Conservation (phyloP, 2,797 vertebrate species). For the Arctocebus calabarensis region DNA sequence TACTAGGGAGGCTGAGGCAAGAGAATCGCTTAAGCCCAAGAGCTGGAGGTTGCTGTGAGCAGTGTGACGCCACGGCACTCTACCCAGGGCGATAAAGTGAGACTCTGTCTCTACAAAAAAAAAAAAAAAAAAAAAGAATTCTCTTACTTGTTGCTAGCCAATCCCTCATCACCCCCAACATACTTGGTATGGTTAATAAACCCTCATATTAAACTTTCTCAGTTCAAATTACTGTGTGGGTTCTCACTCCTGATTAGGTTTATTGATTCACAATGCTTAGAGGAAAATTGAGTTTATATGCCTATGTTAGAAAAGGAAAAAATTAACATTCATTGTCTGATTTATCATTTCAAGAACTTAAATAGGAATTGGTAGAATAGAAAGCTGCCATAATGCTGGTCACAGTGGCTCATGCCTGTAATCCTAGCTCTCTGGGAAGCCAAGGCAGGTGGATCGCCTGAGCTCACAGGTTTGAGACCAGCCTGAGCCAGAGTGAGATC, state of each 20-base stretch:
- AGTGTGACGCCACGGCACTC: too few relatives aligned
- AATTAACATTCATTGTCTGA: slow-evolving; percentile 2
- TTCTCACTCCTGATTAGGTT: not conserved
- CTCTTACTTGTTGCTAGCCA: not conserved
- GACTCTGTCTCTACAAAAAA: too few relatives aligned
- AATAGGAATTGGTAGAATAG: not conserved
- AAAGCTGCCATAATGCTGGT: not conserved
- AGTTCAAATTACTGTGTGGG: not conserved
- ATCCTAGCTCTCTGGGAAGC: too few relatives aligned
- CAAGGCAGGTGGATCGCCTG: too few relatives aligned
- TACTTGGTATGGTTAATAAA: not conserved
- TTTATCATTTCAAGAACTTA: not conserved
- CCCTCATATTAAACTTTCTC: not conserved
- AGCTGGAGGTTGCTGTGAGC: too few relatives aligned
- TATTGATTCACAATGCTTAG: not conserved
- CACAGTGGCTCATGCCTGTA: too few relatives aligned
- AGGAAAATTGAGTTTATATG: not conserved
- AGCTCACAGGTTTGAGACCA: too few relatives aligned
- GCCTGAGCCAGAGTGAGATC: too few relatives aligned
- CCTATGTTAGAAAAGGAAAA: not conserved
- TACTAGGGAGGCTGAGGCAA: too few relatives aligned
- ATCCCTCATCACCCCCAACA: not conserved
- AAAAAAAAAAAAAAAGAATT: not conserved
- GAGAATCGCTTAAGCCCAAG: too few relatives aligned
- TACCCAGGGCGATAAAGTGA: too few relatives aligned